A percentile compares a stretch with the other conserved stretches of the same genome.
These are phyloP conservation scores for Hemiprocne comata DNA, from an alignment of 2,113 vertebrate species.

Conservation along the genomic window DNA sequence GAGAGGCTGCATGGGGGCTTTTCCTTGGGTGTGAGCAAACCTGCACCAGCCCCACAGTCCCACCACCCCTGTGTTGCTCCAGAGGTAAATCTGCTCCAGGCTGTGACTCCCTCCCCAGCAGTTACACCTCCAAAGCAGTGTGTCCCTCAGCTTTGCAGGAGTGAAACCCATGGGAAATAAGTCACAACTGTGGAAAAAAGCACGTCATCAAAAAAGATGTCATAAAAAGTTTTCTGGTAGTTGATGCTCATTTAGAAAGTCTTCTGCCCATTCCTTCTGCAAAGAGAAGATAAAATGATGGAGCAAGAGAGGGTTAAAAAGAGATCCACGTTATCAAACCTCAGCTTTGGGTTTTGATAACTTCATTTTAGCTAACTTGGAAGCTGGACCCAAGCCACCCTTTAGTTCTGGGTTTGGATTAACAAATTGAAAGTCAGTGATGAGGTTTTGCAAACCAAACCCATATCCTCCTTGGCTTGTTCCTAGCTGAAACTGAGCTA, in stretches of 20 bases:
- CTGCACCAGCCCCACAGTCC: background rate
- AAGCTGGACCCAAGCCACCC: background rate
- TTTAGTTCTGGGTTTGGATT: conserved; percentile 28
- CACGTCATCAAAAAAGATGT: background rate
- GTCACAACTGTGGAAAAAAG: background rate
- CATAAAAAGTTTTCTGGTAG: background rate
- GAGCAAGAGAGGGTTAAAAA: background rate
- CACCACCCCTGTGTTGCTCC: accelerated
- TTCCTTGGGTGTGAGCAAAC: background rate
- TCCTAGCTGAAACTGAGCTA: conserved; percentile 18
- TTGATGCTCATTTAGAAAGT: background rate
- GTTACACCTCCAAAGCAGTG: background rate
- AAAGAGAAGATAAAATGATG: background rate
- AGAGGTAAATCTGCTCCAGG: background rate
- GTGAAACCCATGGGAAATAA: background rate
- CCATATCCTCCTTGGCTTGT: conserved; percentile 17
- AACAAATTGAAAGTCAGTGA: conserved; percentile 21
- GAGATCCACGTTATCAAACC: background rate
- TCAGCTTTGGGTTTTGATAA: background rate
- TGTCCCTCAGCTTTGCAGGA: background rate
- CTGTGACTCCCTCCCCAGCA: background rate
- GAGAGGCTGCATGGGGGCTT: accelerated
- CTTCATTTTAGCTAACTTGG: background rate
- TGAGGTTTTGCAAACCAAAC: conserved; percentile 41
- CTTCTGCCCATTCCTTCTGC: background rate